Base-by-base conservation (phyloP, 92 coral and sea anemone genomes). In the Pocillopora grandis region DNA sequence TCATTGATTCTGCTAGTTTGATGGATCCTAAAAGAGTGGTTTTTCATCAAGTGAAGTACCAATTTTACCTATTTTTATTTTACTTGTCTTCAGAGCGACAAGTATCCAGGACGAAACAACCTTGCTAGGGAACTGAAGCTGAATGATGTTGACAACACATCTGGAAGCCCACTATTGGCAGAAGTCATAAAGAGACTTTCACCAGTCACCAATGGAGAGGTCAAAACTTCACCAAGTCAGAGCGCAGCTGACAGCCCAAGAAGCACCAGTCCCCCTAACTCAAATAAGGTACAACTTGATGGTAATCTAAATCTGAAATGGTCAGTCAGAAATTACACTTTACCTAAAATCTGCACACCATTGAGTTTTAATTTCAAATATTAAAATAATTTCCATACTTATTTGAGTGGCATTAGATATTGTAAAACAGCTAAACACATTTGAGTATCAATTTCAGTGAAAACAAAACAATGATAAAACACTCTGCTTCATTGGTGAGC, bases 41-140 rank as follows among this genome's bases (percentile, higher is more conserved):
- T 59, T 59, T 7, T 12, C 62, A 59, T 59, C 18, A 16, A 59
- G 18, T 59, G 14, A 59, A 3, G 10, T 16, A 16, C 18, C 16
- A 16, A 59, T 12, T 5, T 59, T 59, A 12, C 12, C 9, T 60
- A 6, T 19, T 1, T 9, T n/a, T n/a, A n/a, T n/a, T n/a, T n/a
- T n/a, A n/a, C n/a, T n/a, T 52, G 20, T 62, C 49, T 71, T 20
- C 74, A 96, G 98, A 95, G 98, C 86, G 98, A 96, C 79, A 91
- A 89, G 58, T 96, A 96, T 71, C 94, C 93, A 78, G 98, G 98
- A 3, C 87, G 98, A 33, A 95, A 94, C 56, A 86, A 87, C 69
- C 89, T 96, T 37, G 96, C 94, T 0, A 91, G 81, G 21, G 98
- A 96, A 42, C 77, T 96, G 19, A 88, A 87, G 63, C 60, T 96